Conservation (phyloP, 2,113 vertebrate species). For the Perca fluviatilis region DNA sequence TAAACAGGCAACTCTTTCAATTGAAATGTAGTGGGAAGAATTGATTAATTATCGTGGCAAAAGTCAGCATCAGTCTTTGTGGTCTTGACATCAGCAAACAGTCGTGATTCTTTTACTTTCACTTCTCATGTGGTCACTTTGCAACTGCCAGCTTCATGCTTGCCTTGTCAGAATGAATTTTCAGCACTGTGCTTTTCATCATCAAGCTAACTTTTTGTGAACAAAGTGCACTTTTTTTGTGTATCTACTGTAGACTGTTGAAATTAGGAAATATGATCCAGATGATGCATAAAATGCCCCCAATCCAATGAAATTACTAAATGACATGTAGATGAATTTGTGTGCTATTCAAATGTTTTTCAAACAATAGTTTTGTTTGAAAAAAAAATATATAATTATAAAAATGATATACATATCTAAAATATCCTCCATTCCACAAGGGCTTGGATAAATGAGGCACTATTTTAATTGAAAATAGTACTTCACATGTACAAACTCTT, state of each 20-base stretch:
- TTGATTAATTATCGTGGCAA: background rate
- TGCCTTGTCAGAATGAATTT: conserved; percentile 56
- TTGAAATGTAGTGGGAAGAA: conserved; percentile 24
- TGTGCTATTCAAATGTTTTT: background rate
- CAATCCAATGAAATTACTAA: no score
- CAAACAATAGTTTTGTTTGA: background rate
- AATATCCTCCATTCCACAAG: background rate
- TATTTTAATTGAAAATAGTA: conserved; percentile 7
- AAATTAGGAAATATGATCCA: background rate
- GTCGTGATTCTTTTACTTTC: conserved; percentile 42
- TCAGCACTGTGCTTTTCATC: conserved; percentile 67
- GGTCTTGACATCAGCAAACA: conserved; percentile 37
- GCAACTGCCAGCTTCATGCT: conserved; percentile 64
- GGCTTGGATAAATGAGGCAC: conserved; percentile 31
- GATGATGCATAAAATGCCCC: background rate
- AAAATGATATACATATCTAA: background rate
- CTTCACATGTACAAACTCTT: background rate
- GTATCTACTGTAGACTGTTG: conserved; percentile 1
- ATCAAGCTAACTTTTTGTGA: conserved; percentile 74
- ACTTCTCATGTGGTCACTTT: conserved; percentile 54
- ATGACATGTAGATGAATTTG: background rate
- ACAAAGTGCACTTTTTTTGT: conserved; percentile 64
- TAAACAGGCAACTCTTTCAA: background rate
- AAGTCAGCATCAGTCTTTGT: conserved; percentile 5
- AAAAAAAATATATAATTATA: background rate